Conservation (phyloP, 1,140 invertebrate genomes). For the Latrodectus geometricus region DNA sequence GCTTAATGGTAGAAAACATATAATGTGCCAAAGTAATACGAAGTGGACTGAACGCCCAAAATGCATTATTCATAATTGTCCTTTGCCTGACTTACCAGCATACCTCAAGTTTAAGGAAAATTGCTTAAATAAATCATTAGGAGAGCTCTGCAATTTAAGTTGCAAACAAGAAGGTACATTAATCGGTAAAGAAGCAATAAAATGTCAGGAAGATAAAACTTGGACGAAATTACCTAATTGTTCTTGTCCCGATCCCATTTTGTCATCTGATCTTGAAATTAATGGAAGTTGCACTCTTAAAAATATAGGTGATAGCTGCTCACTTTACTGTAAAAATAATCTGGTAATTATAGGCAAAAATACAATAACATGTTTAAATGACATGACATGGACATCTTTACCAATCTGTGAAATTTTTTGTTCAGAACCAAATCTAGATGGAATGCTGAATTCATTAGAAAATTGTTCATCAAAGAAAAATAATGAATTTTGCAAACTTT, state of each 20-base stretch:
- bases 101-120: background rate
- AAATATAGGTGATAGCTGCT: background rate
- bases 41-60: background rate
- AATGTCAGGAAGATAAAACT: background rate
- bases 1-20: background rate
- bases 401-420: background rate
- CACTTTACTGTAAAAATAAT: background rate
- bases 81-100: background rate
- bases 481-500: background rate
- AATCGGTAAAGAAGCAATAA: background rate
- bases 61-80: background rate
- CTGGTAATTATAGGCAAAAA: background rate
- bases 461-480: background rate
- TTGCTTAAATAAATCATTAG: background rate
- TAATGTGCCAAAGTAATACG: background rate
- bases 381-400: background rate
- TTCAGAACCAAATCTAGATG: background rate
- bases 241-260: background rate
- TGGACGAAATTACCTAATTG: constrained; percentile 1
- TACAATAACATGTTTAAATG: background rate
- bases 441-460: background rate
- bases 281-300: background rate
- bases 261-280: background rate
- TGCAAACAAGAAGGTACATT: background rate
- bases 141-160: background rate